phyloP scores from a whole-genome alignment of 2,113 vertebrate genomes.

The Chaetodon auriga region DNA sequence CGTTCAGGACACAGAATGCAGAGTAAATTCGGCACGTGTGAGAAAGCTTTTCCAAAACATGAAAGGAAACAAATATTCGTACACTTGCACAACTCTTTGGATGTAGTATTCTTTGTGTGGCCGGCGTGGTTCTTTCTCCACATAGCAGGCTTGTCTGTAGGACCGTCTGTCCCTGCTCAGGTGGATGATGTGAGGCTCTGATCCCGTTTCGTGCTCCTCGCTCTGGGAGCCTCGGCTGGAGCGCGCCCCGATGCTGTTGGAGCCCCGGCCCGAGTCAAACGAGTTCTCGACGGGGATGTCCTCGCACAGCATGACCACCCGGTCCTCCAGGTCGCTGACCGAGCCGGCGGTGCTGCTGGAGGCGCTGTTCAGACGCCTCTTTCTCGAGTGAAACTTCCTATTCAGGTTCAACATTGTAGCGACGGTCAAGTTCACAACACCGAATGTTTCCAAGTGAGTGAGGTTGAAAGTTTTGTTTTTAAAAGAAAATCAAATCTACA shows the following conservation, averaged over 20 bases:
- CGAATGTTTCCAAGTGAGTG: background rate
- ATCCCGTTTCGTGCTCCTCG: conserved; percentile 34
- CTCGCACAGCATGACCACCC: conserved; percentile 84
- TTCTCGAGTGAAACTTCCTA: conserved; percentile 64
- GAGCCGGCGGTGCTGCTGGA: conserved; percentile 67
- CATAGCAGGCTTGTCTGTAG: conserved; percentile 56
- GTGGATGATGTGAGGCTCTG: conserved; percentile 22
- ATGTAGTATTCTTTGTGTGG: conserved; percentile 43
- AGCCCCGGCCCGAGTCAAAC: conserved; percentile 47
- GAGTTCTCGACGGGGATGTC: conserved; percentile 70
- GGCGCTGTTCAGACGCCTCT: conserved; percentile 57
- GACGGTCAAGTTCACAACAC: background rate
- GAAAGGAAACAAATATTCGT: background rate
- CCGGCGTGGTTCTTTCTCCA: conserved; percentile 35
- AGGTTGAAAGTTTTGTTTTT: background rate
- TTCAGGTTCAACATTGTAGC: conserved; percentile 73
- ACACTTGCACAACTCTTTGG: conserved; percentile 68
- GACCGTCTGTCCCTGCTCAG: conserved; percentile 61
- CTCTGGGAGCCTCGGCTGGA: conserved; percentile 68
- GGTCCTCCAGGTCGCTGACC: conserved; percentile 74
- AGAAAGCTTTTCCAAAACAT: background rate
- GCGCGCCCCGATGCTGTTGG: conserved; percentile 21
- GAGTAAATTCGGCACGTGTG: background rate
- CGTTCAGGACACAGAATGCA: background rate
- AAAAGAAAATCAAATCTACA: background rate